Conservation (phyloP, 2,888 invertebrate genomes). For the Volucella inanis region DNA sequence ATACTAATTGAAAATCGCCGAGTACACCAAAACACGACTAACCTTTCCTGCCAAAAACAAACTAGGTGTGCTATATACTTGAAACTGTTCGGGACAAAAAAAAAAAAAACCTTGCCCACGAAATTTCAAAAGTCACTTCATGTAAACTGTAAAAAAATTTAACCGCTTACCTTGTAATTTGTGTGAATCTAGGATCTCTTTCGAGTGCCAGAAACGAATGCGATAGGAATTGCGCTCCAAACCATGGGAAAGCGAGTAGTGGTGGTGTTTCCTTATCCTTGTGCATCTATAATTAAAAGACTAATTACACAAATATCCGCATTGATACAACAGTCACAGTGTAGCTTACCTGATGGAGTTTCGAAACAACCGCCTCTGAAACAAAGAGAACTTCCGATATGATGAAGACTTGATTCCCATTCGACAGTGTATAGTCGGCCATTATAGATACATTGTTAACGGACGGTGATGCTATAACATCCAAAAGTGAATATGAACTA, state of each 20-base stretch:
- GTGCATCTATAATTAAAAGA: slow-evolving; percentile 82
- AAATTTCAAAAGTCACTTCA: no score
- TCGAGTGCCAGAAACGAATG: slow-evolving; percentile 86
- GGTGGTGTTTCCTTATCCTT: slow-evolving; percentile 87
- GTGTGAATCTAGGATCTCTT: slow-evolving; percentile 84
- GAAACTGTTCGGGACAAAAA: no score
- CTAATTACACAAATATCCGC: not conserved
- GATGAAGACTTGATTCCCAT: slow-evolving; percentile 87
- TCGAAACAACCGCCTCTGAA: slow-evolving; percentile 86
- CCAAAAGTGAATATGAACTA: slow-evolving; percentile 27
- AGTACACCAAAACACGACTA: no score
- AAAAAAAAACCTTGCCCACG: no score
- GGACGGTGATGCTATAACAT: slow-evolving; percentile 83
- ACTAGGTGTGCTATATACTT: no score
- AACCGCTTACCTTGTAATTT: slow-evolving; percentile 83
- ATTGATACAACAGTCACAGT: not conserved
- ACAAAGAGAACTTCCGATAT: slow-evolving; percentile 86
- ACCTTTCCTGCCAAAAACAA: no score
- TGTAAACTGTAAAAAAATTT: not conserved
- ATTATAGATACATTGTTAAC: slow-evolving; percentile 86
- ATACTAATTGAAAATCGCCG: no score
- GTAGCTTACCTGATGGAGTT: slow-evolving; percentile 84
- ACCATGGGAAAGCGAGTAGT: slow-evolving; percentile 86
- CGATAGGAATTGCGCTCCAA: slow-evolving; percentile 86
- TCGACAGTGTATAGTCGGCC: slow-evolving; percentile 86